Conservation (phyloP, 2,797 vertebrate genomes). For the Enteromius fasciolatus region DNA sequence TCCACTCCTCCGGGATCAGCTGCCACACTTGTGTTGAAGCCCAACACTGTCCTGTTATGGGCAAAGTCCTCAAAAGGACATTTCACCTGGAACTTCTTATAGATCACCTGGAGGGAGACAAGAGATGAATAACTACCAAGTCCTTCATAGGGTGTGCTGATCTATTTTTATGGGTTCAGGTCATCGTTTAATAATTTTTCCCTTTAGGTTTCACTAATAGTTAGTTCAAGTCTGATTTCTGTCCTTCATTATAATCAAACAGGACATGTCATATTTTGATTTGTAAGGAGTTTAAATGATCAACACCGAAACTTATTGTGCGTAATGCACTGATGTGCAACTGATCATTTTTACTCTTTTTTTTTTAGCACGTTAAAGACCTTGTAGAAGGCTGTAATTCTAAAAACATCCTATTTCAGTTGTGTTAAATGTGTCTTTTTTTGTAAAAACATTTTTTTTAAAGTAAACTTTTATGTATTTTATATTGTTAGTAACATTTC, state of each 20-base stretch:
- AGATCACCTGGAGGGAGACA: slow-evolving; percentile 85
- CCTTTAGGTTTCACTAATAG: background rate
- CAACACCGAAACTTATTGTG: background rate
- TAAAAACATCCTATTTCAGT: background rate
- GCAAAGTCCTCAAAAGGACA: slow-evolving; percentile 82
- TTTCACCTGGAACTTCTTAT: slow-evolving; percentile 92
- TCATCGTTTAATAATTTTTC: background rate
- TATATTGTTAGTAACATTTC: background rate
- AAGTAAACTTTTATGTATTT: background rate
- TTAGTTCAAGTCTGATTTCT: background rate
- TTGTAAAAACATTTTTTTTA: background rate
- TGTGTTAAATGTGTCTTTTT: background rate
- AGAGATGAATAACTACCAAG: background rate
- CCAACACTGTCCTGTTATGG: slow-evolving; percentile 66
- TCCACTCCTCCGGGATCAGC: slow-evolving; percentile 70
- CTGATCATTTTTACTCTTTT: background rate
- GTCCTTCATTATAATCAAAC: background rate
- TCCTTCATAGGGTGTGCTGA: background rate
- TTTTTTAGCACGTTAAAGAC: background rate
- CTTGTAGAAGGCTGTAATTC: no score
- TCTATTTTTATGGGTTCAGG: background rate
- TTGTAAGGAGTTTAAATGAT: no score
- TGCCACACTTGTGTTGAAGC: slow-evolving; percentile 68
- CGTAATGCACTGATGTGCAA: background rate
- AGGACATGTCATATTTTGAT: background rate